phyloP scores from a whole-genome alignment of 2,888 invertebrate species.

The Microchrysa polita region DNA sequence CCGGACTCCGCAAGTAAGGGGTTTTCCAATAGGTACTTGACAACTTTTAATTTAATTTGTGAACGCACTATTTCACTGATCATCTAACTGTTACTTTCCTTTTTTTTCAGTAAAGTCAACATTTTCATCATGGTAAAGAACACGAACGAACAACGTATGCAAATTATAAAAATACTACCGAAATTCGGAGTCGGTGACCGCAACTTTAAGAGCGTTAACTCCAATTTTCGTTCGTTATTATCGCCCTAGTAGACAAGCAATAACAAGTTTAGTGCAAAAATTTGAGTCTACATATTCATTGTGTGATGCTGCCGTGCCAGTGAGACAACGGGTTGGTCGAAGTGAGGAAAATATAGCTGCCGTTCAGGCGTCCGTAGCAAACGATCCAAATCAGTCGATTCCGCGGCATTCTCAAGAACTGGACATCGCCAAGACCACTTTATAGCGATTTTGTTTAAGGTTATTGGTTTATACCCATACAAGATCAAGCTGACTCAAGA shows the following conservation, averaged over 20 bases:
- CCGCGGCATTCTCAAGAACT: slow-evolving; percentile 43
- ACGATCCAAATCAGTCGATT: slow-evolving; percentile 46
- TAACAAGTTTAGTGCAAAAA: slow-evolving; percentile 15
- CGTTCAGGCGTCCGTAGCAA: slow-evolving; percentile 44
- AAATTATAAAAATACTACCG: slow-evolving; percentile 39
- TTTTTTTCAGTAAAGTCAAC: slow-evolving; percentile 15
- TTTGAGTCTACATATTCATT: slow-evolving; percentile 11
- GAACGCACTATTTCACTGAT: too few species aligned
- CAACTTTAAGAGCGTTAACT: slow-evolving; percentile 36
- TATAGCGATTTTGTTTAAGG: slow-evolving; percentile 27
- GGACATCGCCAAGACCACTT: slow-evolving; percentile 36
- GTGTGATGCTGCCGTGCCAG: slow-evolving; percentile 18
- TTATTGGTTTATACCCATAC: slow-evolving; percentile 26
- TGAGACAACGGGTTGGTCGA: slow-evolving; percentile 42
- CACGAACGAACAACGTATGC: slow-evolving; percentile 30
- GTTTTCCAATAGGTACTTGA: slow-evolving; percentile 17
- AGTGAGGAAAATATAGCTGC: slow-evolving; percentile 48
- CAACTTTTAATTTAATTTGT: slow-evolving; percentile 9
- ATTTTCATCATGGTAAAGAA: slow-evolving; percentile 35
- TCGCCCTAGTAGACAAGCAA: slow-evolving; percentile 10
- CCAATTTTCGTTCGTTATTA: slow-evolving; percentile 20
- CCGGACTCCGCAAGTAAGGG: too few species aligned
- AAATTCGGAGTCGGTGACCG: slow-evolving; percentile 36
- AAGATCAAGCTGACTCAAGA: slow-evolving; percentile 37
- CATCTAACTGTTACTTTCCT: too few species aligned